phyloP scores from a whole-genome alignment of 2,888 invertebrate genomes.

The Drosophila ustulata region DNA sequence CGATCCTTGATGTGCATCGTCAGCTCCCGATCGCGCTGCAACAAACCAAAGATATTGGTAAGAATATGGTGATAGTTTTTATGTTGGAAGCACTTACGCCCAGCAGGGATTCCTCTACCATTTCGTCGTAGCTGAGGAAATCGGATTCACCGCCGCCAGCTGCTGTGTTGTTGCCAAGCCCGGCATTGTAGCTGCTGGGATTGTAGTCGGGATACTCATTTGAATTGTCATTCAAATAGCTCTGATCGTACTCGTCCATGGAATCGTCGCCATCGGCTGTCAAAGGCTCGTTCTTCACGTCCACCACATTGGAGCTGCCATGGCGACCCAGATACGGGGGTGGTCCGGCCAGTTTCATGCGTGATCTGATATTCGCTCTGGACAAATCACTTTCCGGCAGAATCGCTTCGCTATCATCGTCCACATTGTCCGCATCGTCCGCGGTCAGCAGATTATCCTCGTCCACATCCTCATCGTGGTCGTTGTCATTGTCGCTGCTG shows the following conservation, averaged over 20 bases:
- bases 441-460: constrained; percentile 21
- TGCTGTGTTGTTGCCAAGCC: constrained; percentile 42
- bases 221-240: constrained; percentile 66
- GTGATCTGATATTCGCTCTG: constrained; percentile 31
- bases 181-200: constrained; percentile 40
- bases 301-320: constrained; percentile 23
- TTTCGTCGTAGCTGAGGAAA: constrained; percentile 79
- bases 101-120: constrained; percentile 81
- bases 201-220: constrained; percentile 62
- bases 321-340: constrained; percentile 14
- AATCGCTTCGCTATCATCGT: constrained; percentile 58
- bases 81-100: constrained; percentile 62
- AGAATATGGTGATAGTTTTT: background rate
- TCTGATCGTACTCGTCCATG: constrained; percentile 63
- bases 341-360: constrained; percentile 43
- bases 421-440: constrained; percentile 40
- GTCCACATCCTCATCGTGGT: constrained; percentile 33
- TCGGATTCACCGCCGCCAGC: constrained; percentile 61
- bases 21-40: constrained; percentile 67
- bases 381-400: constrained; percentile 58
- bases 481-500: constrained; percentile 58
- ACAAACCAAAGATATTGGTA: background rate
- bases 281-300: constrained; percentile 58
- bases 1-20: constrained; percentile 83
- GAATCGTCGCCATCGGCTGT: constrained; percentile 61